Evolutionary conservation across 2,888 invertebrate genomes (phyloP), one percentile per base, ranked within the genome.

Genomic region (Pristionchus exspectatus): DNA sequence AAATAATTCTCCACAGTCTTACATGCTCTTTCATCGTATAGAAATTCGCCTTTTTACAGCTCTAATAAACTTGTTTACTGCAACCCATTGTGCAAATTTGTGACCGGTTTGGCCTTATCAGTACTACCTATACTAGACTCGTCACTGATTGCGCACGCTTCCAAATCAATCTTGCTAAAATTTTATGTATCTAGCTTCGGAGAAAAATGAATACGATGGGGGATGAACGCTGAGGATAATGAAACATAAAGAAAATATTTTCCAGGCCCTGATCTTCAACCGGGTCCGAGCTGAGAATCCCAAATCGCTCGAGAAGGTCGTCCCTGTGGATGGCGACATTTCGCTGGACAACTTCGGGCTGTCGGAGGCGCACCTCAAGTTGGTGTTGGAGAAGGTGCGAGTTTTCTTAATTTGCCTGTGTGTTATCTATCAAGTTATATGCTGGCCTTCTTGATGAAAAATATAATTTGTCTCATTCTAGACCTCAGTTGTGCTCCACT

Each of bases 401-500:
- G 4, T 66, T 54, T 24, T 12, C 27, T 24, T 3, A 74, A 54
- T 30, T 33, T 16, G n/a, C n/a, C n/a, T 38, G 38, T 38, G 5
- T 38, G 5, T 38, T 38, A 38, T 38, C 38, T 38, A 38, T 3
- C 38, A 38, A 38, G 38, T n/a, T n/a, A n/a, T n/a, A n/a, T n/a
- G n/a, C n/a, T n/a, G n/a, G n/a, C n/a, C n/a, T n/a, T n/a, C 24
- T 44, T 77, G 2, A 7, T 30, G 24, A 44, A 77, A 27, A 12
- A 77, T 7, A 54, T 14, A 54, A 54, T 14, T 54, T 30, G 16
- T 74, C 9, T 30, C 1, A 83, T 83, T 56, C 4, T 16, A 88
- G 88, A 97, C 97, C 9, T 96, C 97, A 59, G 96, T 98, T 86
- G 97, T 98, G 0, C 98, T 97, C 95, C 98, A 98, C 95, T 97